Percentiles rank a stretch among this genome's conserved stretches.
Conservation (phyloP, 1,140 invertebrate genomes). For the Telenomus remus region DNA sequence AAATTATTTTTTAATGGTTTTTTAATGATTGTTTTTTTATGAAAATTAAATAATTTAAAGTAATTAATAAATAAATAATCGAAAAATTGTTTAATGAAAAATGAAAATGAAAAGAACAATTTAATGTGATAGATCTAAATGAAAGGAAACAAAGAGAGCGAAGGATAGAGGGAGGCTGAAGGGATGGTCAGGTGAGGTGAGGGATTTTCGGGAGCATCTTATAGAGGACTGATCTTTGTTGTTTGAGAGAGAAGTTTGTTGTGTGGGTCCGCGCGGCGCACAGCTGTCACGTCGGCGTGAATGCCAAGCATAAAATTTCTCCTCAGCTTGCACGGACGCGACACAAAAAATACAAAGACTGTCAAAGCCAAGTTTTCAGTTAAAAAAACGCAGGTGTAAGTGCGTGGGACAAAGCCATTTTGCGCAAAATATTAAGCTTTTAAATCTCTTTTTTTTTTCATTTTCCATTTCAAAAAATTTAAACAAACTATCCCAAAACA, state of each 20-base stretch:
- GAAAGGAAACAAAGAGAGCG: slow-evolving; percentile 14
- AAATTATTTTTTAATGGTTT: too few relatives aligned
- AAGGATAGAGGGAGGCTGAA: slow-evolving; percentile 4
- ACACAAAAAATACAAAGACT: slow-evolving; percentile 46
- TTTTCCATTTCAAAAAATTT: neutral
- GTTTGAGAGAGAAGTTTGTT: slow-evolving; percentile 38
- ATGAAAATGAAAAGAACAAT: neutral
- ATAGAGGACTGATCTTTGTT: slow-evolving; percentile 39
- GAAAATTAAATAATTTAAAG: slow-evolving; percentile 4
- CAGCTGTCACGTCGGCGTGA: slow-evolving; percentile 44
- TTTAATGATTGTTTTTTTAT: too few relatives aligned
- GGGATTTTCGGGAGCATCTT: slow-evolving; percentile 45
- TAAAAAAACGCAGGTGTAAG: slow-evolving; percentile 50
- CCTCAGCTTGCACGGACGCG: slow-evolving; percentile 19
- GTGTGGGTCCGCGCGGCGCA: slow-evolving; percentile 29
- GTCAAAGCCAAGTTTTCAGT: slow-evolving; percentile 38
- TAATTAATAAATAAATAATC: neutral
- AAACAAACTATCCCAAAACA: too few relatives aligned
- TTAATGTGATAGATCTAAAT: neutral
- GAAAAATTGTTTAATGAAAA: neutral
- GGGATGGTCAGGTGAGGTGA: slow-evolving; percentile 49
- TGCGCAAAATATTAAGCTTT: slow-evolving; percentile 11
- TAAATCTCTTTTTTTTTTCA: neutral
- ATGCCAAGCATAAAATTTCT: slow-evolving; percentile 51
- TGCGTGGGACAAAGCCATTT: slow-evolving; percentile 38